These are phyloP conservation scores for Temnothorax longispinosus DNA, from an alignment of 1,140 invertebrate genomes.

Conservation along the genomic window DNA sequence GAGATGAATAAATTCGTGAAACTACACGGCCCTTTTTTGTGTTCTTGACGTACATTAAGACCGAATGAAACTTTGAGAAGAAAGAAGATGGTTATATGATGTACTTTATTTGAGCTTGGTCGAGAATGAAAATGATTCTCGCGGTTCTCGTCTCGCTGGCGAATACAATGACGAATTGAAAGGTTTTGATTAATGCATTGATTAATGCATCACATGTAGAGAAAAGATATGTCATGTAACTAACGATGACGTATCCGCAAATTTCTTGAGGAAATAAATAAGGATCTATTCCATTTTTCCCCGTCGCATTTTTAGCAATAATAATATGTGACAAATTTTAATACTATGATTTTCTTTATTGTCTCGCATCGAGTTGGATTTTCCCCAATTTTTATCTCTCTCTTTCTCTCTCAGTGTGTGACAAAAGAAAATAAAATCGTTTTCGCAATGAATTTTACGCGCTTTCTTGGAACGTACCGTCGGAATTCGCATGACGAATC, in stretches of 20 bases:
- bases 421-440: conserved; percentile 65
- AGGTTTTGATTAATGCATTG: conserved; percentile 49
- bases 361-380: conserved; percentile 76
- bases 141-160: conserved; percentile 46
- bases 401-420: conserved; percentile 70
- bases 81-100: background rate
- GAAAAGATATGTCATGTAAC: conserved; percentile 49
- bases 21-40: conserved; percentile 20
- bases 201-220: conserved; percentile 44
- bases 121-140: conserved; percentile 5
- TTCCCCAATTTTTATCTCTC: background rate
- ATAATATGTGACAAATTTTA: conserved; percentile 77
- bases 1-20: conserved; percentile 47
- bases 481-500: conserved; percentile 15
- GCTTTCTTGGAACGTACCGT: conserved; percentile 7
- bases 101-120: conserved; percentile 10
- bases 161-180: conserved; percentile 41
- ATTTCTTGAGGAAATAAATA: conserved; percentile 49
- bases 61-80: background rate
- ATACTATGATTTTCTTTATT: conserved; percentile 82
- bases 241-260: conserved; percentile 49
- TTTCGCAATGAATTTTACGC: conserved; percentile 10
- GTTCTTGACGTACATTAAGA: conserved; percentile 14
- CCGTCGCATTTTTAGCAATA: conserved; percentile 77
- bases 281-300: conserved; percentile 59